A percentile compares a stretch with the other conserved stretches of the same genome.
phyloP scores from a whole-genome alignment of 2,113 vertebrate genomes.

The Triplophysa dalaica region DNA sequence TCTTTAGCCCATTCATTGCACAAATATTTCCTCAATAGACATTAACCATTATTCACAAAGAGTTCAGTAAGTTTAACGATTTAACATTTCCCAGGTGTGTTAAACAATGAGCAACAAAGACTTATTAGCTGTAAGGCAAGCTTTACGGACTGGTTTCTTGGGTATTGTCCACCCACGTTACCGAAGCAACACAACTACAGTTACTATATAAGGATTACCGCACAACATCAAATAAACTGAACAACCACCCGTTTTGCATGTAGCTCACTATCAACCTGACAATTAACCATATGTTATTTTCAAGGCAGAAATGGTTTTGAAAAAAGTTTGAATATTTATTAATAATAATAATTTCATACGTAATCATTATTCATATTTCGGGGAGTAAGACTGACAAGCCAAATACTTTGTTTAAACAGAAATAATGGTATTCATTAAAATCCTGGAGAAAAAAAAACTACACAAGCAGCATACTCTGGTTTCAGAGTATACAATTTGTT shows the following conservation, averaged over 20 bases:
- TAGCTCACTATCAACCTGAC: constrained; percentile 16
- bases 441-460: too few species aligned
- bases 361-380: too few species aligned
- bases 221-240: not conserved
- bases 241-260: constrained; percentile 40
- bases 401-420: too few species aligned
- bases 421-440: too few species aligned
- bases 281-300: not conserved
- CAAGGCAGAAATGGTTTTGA: not conserved
- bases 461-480: too few species aligned
- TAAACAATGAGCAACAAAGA: not conserved
- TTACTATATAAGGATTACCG: not conserved
- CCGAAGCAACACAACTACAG: not conserved
- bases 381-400: too few species aligned
- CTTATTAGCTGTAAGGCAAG: not conserved
- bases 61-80: not conserved
- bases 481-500: too few species aligned
- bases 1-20: constrained; percentile 18
- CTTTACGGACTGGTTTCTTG: not conserved
- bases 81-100: not conserved
- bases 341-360: too few species aligned
- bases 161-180: not conserved
- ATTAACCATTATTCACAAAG: not conserved
- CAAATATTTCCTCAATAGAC: constrained; percentile 13
- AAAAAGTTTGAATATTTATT: too few species aligned